Percentiles rank a stretch among this genome's conserved stretches.
Evolutionary conservation across 2,113 vertebrate species (phyloP).

Genomic region (Polyodon spathula): DNA sequence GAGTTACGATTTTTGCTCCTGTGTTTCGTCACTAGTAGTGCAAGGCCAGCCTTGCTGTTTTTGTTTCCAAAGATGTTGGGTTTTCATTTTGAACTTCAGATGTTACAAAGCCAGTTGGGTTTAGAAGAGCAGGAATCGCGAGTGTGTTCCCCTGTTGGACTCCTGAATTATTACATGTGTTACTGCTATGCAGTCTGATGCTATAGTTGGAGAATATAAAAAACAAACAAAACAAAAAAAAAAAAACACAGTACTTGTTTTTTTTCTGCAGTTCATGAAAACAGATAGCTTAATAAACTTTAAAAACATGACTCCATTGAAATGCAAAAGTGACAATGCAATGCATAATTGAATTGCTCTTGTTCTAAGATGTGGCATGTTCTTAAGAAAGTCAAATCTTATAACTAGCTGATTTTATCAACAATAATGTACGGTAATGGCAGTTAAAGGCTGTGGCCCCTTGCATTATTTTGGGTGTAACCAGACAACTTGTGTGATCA

Average conservation of each 20-base stretch:
- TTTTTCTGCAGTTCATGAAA: not conserved
- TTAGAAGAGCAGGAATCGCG: not conserved
- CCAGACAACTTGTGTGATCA: too few relatives aligned
- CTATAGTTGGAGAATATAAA: too few relatives aligned
- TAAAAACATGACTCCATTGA: not conserved
- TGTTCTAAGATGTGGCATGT: not conserved
- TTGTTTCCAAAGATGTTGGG: not conserved
- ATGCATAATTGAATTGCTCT: slow-evolving; percentile 4
- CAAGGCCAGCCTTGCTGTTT: not conserved
- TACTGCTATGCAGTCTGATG: not conserved
- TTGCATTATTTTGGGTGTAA: too few relatives aligned
- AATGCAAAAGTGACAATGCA: not conserved
- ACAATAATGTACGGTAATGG: too few relatives aligned
- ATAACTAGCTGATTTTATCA: not conserved
- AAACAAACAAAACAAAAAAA: too few relatives aligned
- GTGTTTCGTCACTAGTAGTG: not conserved
- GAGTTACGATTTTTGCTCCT: not conserved
- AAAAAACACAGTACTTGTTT: not conserved
- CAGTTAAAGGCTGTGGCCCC: too few relatives aligned
- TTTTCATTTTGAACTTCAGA: not conserved
- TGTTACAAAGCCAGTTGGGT: not conserved
- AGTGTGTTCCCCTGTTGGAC: not conserved
- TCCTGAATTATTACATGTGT: not conserved
- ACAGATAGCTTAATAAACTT: not conserved
- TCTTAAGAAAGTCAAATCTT: not conserved